Evolutionary conservation across 2,888 invertebrate species (phyloP), one percentile per base, ranked within the genome.

Genomic region (Dioctria rufipes): DNA sequence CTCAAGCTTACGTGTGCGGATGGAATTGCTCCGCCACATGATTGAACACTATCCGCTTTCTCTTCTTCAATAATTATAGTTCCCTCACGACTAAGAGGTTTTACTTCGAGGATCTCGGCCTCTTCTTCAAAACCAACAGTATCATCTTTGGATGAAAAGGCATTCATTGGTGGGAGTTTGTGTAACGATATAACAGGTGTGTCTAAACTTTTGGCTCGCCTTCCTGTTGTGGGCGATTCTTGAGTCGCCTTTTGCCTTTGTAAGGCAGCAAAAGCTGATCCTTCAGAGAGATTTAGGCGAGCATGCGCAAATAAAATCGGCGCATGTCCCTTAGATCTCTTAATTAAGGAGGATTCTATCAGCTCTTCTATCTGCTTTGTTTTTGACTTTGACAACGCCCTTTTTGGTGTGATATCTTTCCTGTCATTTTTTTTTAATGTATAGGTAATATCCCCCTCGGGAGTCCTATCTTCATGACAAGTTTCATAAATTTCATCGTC

Each of bases 101-200:
- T 92, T 82, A 92, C 92, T 87, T 92, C 92, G 3, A 92, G 88
- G 83, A 92, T 90, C 85, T 91, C 92, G 0, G 91, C 91, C 87
- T 92, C 92, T 86, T 93, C 93, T 83, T 95, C 94, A 81, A 92
- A 92, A 84, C 94, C 96, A 0, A 96, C 93, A 0, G 96, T 96
- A 86, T 96, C 96, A 86, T 96, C 96, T 89, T 96, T 96, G 40
- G 95, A 95, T 2, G 96, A 96, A 87, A 96, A 95, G 0, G 96
- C 95, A 88, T 95, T 95, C 88, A 95, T 93, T 5, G 95, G 94
- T 13, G 96, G 96, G 61, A 96, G 88, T 85, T 93, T 91, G 87
- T 94, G 94, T 46, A 96, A 89, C 37, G 95, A 93, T 85, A 96
- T 95, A 39, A 96, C 93, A 1, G 96, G 95, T 3, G 95, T 94